phyloP scores from a whole-genome alignment of 2,113 vertebrate species.

The Dasypus novemcinctus region DNA sequence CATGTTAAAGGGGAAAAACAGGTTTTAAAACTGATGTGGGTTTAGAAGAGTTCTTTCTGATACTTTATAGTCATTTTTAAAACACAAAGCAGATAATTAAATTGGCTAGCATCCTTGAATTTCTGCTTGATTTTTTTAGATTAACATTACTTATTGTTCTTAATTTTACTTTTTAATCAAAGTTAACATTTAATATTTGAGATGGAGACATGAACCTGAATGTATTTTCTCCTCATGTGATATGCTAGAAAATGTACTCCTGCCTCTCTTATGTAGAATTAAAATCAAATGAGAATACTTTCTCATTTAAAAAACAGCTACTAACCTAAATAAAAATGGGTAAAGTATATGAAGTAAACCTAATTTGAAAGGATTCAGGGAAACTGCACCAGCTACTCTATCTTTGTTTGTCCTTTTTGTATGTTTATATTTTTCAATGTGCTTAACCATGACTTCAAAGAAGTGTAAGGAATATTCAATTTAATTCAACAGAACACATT shows the following conservation, averaged over 20 bases:
- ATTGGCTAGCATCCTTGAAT: not conserved
- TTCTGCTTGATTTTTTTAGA: not conserved
- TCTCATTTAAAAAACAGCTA: not conserved
- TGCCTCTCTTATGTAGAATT: not conserved
- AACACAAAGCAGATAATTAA: not conserved
- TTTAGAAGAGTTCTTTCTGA: conserved; percentile 3
- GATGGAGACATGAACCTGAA: not conserved
- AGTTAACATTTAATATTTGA: not conserved
- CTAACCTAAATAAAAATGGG: not conserved
- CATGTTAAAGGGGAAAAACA: conserved; percentile 51
- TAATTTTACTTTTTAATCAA: conserved; percentile 21
- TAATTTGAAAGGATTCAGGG: not conserved
- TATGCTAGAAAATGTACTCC: not conserved
- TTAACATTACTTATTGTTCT: conserved; percentile 20
- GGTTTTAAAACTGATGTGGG: conserved; percentile 25
- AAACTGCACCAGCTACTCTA: not conserved
- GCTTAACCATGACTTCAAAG: not conserved
- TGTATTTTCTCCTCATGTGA: not conserved
- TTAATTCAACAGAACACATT: not conserved
- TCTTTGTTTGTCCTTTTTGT: not conserved
- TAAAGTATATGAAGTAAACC: not conserved
- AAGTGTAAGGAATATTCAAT: not conserved
- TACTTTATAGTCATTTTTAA: not conserved
- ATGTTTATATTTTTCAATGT: not conserved
- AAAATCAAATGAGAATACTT: not conserved